A percentile compares a stretch with the other conserved stretches of the same genome.
Evolutionary conservation across 1,140 invertebrate species (phyloP).

Genomic region (Camponotus pennsylvanicus): DNA sequence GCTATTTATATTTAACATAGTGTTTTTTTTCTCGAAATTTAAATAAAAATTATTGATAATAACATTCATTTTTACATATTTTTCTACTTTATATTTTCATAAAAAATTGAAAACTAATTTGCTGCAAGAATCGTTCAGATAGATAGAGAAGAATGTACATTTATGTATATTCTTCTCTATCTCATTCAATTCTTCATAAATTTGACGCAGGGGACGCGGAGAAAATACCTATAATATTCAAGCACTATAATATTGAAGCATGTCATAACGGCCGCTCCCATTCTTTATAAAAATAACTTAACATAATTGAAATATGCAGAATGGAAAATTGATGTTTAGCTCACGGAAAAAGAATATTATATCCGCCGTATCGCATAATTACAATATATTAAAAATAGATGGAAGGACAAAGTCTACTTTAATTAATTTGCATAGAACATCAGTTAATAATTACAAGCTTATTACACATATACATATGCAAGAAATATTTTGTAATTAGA

Average conservation of each 20-base stretch:
- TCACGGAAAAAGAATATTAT: slow-evolving; percentile 45
- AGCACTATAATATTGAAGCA: neutral
- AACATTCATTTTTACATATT: neutral
- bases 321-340: slow-evolving; percentile 63
- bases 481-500: slow-evolving; percentile 19
- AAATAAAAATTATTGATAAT: neutral
- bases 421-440: slow-evolving; percentile 24
- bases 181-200: neutral
- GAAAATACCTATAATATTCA: slow-evolving; percentile 22
- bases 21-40: neutral
- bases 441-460: neutral
- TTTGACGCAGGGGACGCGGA: neutral
- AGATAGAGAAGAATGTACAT: neutral
- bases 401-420: neutral
- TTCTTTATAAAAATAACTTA: slow-evolving; percentile 67
- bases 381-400: slow-evolving; percentile 35
- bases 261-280: slow-evolving; percentile 46
- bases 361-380: neutral
- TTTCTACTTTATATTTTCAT: neutral
- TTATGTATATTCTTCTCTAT: neutral
- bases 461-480: neutral
- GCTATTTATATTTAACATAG: neutral
- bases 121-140: neutral
- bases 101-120: neutral
- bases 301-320: slow-evolving; percentile 58